Evolutionary conservation across 2,797 vertebrate species (phyloP).

Genomic region (Tinamus major): DNA sequence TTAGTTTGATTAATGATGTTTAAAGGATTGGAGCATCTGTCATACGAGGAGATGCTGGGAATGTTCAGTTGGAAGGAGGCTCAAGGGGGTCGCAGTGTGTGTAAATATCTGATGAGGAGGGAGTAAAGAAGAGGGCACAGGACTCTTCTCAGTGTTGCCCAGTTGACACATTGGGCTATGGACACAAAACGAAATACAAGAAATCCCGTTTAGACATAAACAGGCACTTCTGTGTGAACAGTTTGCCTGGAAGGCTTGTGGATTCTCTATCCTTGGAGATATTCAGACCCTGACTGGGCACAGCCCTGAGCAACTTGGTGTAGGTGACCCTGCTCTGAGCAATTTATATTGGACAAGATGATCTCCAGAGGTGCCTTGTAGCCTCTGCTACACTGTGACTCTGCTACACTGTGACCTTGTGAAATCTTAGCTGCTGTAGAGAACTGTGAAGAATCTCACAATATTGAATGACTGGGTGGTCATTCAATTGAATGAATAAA

Average conservation of each 20-base stretch:
- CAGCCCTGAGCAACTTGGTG: neutral
- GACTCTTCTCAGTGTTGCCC: neutral
- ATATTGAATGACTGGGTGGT: neutral
- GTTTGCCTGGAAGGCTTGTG: neutral
- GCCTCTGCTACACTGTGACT: neutral
- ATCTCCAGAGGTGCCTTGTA: neutral
- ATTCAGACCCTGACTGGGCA: neutral
- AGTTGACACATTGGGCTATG: neutral
- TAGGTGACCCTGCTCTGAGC: neutral
- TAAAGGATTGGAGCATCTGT: neutral
- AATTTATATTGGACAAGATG: neutral
- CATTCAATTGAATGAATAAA: neutral
- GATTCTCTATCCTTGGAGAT: neutral
- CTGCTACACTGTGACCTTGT: neutral
- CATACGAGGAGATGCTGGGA: neutral
- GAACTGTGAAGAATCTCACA: neutral
- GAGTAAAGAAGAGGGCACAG: neutral
- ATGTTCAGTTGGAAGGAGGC: neutral
- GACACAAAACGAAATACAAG: neutral
- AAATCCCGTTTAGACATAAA: neutral
- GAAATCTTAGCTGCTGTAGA: neutral
- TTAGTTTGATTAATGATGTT: neutral
- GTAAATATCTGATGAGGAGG: neutral
- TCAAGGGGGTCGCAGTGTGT: neutral
- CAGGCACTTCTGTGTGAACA: neutral